phyloP scores from a whole-genome alignment of 2,113 vertebrate genomes.

The Salminus brasiliensis region DNA sequence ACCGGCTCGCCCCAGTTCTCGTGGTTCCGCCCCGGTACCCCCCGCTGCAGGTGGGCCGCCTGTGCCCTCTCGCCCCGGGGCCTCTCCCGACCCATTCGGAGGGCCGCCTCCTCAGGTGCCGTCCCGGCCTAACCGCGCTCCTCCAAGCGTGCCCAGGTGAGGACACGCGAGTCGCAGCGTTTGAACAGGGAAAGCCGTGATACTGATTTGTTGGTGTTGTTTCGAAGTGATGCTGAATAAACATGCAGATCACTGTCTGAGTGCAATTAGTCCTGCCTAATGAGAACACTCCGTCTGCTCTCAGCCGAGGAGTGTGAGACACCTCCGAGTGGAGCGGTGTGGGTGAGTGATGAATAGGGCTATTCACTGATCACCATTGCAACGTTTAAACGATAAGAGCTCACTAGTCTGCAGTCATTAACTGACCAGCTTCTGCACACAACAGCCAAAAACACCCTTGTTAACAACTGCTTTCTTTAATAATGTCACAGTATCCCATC shows the following conservation, averaged over 20 bases:
- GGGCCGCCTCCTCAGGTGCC: conserved; percentile 94
- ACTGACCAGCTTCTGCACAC: conserved; percentile 8
- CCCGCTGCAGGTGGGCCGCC: conserved; percentile 92
- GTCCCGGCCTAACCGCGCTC: conserved; percentile 95
- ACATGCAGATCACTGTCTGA: not conserved
- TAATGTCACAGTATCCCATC: not conserved
- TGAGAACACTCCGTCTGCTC: conserved; percentile 40
- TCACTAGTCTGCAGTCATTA: not conserved
- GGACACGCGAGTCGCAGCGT: conserved; percentile 56
- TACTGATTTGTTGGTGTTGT: too few relatives aligned
- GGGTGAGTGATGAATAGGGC: conserved; percentile 42
- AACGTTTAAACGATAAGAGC: conserved; percentile 37
- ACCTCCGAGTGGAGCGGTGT: conserved; percentile 19
- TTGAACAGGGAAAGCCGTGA: not conserved
- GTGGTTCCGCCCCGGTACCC: conserved; percentile 91
- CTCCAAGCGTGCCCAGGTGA: conserved; percentile 97
- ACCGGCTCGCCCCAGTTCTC: conserved; percentile 87
- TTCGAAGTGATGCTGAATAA: not conserved
- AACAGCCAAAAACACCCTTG: not conserved
- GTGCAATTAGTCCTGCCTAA: conserved; percentile 31
- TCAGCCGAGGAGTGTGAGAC: conserved; percentile 45
- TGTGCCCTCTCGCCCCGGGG: conserved; percentile 94
- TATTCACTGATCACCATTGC: conserved; percentile 32
- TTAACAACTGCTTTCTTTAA: not conserved
- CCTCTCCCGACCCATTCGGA: conserved; percentile 93